These are phyloP conservation scores for Sakesphorus luctuosus DNA, from an alignment of 2,113 vertebrate genomes.

Conservation along the genomic window DNA sequence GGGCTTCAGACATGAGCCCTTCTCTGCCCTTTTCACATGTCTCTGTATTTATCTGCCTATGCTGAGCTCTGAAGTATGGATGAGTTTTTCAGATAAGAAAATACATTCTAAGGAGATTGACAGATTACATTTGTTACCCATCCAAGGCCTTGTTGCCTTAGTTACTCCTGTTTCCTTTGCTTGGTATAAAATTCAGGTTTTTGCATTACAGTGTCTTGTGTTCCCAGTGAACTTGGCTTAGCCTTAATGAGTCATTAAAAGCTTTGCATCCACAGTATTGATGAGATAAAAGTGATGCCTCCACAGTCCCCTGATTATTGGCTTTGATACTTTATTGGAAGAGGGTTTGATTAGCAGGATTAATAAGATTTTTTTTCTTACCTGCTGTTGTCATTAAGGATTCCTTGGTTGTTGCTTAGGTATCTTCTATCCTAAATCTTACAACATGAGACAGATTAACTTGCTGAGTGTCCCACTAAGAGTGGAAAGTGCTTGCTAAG, in stretches of 20 bases:
- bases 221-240: background rate
- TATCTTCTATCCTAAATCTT: background rate
- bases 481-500: background rate
- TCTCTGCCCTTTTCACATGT: background rate
- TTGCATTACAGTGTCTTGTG: background rate
- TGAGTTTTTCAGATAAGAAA: background rate
- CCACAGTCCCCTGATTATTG: background rate
- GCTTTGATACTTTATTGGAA: background rate
- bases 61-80: background rate
- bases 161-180: background rate
- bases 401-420: background rate
- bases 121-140: background rate
- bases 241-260: background rate
- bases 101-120: background rate
- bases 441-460: background rate
- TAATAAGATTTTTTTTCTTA: background rate
- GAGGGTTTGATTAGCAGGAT: background rate
- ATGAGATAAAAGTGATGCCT: background rate
- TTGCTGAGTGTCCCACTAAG: background rate
- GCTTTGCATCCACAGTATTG: background rate
- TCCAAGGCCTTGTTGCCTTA: background rate
- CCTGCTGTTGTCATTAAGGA: background rate
- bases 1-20: accelerated
- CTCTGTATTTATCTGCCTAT: background rate
- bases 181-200: background rate